Base-by-base conservation (phyloP, 2,888 invertebrate genomes). In the Rhodophaea formosa region DNA sequence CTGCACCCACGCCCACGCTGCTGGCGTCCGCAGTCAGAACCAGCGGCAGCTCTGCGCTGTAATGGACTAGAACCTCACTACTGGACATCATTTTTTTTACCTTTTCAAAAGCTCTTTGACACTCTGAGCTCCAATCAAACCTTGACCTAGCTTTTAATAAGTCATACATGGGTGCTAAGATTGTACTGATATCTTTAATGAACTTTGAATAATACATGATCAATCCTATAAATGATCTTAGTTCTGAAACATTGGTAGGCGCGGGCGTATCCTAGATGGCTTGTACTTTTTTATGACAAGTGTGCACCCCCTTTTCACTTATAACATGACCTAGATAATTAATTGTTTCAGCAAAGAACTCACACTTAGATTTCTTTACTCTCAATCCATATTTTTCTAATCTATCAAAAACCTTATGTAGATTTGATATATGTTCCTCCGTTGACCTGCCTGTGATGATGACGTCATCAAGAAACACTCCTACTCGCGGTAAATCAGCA, bases 171-270 rank as follows among this genome's bases (percentile, higher is more conserved):
- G n/a, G 7, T 14, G 43, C 7, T 43, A 7, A 7, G 14, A 43
- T 43, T n/a, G 43, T 43, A 43, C 43, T 10, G 12, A 43, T 10
- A 43, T 68, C 64, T 23, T 15, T 29, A 1, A 68, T 17, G 30
- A 67, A 69, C 14, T 63, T 69, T 0, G 54, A 61, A 53, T 67
- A 69, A 15, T 66, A 70, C 66, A 68, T 69, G 0, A 60, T 47
- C 23, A 65, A 15, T 0, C 67, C 68, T 10, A 69, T 49, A 44
- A 69, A 72, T 0, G 68, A 43, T 0, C 65, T 30, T 10, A 68
- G 23, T 30, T 71, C 68, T 0, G 62, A 49, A 0, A 69, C 44
- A 56, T 66, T 69, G 0, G 32, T 62, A 0, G 62, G 64, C 8
- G 53, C 43, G 0, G 62, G 44, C 0, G 46, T 45, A 0, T 59